These are phyloP conservation scores for Mamestra brassicae DNA, from an alignment of 2,888 invertebrate genomes.

Conservation along the genomic window DNA sequence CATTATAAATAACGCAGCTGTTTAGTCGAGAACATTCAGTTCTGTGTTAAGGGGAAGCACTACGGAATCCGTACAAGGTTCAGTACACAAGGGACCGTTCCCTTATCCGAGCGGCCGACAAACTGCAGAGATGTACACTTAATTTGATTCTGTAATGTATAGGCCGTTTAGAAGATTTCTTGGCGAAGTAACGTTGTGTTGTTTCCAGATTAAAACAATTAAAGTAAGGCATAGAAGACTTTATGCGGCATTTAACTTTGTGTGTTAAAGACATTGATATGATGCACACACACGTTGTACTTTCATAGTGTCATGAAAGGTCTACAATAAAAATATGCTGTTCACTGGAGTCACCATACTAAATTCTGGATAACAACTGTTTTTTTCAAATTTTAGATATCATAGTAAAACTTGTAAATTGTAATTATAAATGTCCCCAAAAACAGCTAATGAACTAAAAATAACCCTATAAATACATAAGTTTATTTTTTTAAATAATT, in stretches of 20 bases:
- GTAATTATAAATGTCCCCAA: no score
- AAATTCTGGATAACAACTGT: no score
- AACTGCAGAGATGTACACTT: conserved; percentile 64
- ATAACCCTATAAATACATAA: no score
- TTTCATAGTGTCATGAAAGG: neutral
- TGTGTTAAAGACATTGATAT: neutral
- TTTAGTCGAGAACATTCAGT: conserved; percentile 49
- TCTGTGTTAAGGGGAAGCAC: conserved; percentile 29
- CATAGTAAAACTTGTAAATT: no score
- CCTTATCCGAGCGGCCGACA: conserved; percentile 56
- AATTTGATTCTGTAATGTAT: conserved; percentile 63
- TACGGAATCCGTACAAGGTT: conserved; percentile 47
- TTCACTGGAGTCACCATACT: no score
- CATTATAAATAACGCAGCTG: conserved; percentile 25
- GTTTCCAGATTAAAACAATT: conserved; percentile 48
- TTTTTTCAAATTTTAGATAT: no score
- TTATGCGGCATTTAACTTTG: neutral
- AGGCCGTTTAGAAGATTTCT: conserved; percentile 61
- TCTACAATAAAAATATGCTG: no score
- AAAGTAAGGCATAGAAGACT: conserved; percentile 9
- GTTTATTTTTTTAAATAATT: no score
- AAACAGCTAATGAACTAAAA: no score
- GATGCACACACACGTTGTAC: neutral
- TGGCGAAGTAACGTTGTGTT: conserved; percentile 44
- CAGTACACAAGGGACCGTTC: conserved; percentile 59